phyloP scores from a whole-genome alignment of 2,797 vertebrate genomes.

The Myoxocephalus aenaeus region DNA sequence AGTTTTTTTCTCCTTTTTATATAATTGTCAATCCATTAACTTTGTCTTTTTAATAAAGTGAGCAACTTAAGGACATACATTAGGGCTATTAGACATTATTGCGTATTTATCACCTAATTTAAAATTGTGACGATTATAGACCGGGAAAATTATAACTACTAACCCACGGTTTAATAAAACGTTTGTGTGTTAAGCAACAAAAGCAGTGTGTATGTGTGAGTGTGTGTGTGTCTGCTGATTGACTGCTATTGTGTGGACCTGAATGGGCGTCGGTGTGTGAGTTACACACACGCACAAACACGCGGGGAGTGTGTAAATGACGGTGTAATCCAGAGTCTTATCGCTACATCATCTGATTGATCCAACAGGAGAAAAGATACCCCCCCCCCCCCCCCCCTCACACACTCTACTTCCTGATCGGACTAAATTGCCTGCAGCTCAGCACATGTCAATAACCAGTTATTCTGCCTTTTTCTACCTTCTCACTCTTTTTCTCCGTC shows the following conservation, averaged over 20 bases:
- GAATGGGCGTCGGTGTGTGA: slow-evolving; percentile 27
- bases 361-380: slow-evolving; percentile 76
- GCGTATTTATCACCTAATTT: too few species aligned
- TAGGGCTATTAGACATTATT: too few species aligned
- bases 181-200: too few species aligned
- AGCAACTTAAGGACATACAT: not conserved
- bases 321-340: slow-evolving; percentile 78
- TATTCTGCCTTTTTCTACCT: slow-evolving; percentile 62
- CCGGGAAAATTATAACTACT: too few species aligned
- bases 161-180: too few species aligned
- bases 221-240: slow-evolving; percentile 20
- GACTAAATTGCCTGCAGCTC: slow-evolving; percentile 71
- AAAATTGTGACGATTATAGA: too few species aligned
- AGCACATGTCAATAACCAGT: slow-evolving; percentile 71
- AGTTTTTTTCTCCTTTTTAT: not conserved
- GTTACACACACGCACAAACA: slow-evolving; percentile 37
- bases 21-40: not conserved
- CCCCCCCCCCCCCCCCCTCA: slow-evolving; percentile 11
- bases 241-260: slow-evolving; percentile 24
- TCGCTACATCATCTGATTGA: slow-evolving; percentile 84
- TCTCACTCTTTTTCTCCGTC: slow-evolving; percentile 51
- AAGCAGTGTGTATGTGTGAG: not conserved
- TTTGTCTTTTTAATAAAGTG: not conserved
- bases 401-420: slow-evolving; percentile 40
- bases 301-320: slow-evolving; percentile 72